Base-by-base conservation (phyloP, 2,888 invertebrate genomes). In the Caenorhabditis imperialis region DNA sequence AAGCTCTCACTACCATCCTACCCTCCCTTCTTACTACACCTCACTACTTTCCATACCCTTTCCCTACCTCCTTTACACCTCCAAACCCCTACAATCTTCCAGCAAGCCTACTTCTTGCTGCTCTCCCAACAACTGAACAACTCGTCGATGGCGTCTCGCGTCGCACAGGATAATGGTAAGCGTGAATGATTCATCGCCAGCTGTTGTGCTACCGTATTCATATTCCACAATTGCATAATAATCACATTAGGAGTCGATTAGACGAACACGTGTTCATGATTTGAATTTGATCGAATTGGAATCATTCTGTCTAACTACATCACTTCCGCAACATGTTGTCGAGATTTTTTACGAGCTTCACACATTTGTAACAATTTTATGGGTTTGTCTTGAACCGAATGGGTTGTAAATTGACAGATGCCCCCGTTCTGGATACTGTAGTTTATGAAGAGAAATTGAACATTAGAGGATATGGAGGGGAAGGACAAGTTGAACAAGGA, bases 41-140 rank as follows among this genome's bases (percentile, higher is more conserved):
- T n/a, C n/a, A n/a, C n/a, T n/a, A n/a, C n/a, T n/a, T n/a, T n/a
- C n/a, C n/a, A n/a, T n/a, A n/a, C n/a, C n/a, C n/a, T n/a, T n/a
- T n/a, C n/a, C n/a, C n/a, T n/a, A n/a, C n/a, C n/a, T n/a, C n/a
- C n/a, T n/a, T n/a, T n/a, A n/a, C n/a, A n/a, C n/a, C n/a, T n/a
- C n/a, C n/a, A n/a, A n/a, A n/a, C n/a, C n/a, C n/a, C n/a, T n/a
- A n/a, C n/a, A n/a, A n/a, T 20, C 20, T n/a, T n/a, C 18, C 45
- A 75, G 72, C 62, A 79, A 69, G 75, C 78, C 30, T 80, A 80
- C 44, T 47, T 80, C 48, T 40, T 62, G 33, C 54, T 80, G 14
- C 55, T 79, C 44, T 53, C 71, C 12, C 74, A 74, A 37, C 80
- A 80, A 47, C 27, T 78, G 37, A 77, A 67, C 65, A 71, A 44